Conservation (phyloP, 2,113 vertebrate genomes). For the Eolophus roseicapilla region DNA sequence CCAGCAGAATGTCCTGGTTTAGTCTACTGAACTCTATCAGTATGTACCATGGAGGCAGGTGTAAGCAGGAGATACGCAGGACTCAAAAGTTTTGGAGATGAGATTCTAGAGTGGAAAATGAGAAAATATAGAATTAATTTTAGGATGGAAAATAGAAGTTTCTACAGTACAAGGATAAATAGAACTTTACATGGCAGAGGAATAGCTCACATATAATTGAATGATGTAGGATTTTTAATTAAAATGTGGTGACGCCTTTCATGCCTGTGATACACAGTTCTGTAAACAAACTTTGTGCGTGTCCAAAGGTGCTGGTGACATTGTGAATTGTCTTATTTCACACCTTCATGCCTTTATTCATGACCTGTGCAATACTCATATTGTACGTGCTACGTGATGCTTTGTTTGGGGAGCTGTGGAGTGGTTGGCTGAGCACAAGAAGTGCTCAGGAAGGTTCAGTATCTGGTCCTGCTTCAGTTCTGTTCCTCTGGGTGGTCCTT, state of each 20-base stretch:
- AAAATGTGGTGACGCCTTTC: not conserved
- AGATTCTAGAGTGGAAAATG: not conserved
- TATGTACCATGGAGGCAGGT: not conserved
- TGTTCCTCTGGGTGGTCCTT: not conserved
- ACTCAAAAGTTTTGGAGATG: not conserved
- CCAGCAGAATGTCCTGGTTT: not conserved
- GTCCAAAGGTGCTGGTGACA: not conserved
- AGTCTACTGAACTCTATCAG: not conserved
- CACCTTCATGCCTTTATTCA: not conserved
- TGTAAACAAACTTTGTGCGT: not conserved
- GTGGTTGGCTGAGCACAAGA: not conserved
- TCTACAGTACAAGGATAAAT: not conserved
- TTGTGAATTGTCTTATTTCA: not conserved
- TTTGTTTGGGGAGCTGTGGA: not conserved
- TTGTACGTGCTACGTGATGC: accelerated
- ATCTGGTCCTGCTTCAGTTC: not conserved
- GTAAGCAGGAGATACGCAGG: not conserved
- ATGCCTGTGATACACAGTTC: not conserved
- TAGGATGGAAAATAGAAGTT: not conserved
- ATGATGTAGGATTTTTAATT: slow-evolving; percentile 8
- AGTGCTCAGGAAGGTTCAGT: accelerated
- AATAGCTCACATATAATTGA: slow-evolving; percentile 4
- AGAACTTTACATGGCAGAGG: not conserved
- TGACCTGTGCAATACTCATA: not conserved
- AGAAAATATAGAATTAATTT: not conserved